phyloP scores from a whole-genome alignment of 2,888 invertebrate species.

The Himalopsyche kuldschensis region DNA sequence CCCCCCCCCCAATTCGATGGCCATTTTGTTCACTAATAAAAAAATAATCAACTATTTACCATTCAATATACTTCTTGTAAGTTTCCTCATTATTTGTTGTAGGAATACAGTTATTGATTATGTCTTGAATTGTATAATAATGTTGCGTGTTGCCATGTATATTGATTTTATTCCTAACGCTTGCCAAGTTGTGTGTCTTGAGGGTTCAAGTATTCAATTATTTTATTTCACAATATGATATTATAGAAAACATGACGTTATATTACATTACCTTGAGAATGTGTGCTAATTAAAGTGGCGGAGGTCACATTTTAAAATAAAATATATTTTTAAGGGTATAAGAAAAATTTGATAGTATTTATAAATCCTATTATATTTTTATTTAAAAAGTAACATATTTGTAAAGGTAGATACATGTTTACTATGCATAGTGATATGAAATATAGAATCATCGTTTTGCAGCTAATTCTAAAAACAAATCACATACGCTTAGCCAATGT shows the following conservation, averaged over 20 bases:
- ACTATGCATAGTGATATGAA: background rate
- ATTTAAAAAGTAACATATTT: background rate
- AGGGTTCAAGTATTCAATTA: background rate
- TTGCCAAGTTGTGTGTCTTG: background rate
- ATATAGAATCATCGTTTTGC: background rate
- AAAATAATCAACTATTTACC: background rate
- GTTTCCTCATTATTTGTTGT: no score
- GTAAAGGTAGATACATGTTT: background rate
- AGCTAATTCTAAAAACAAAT: background rate
- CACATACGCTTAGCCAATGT: background rate
- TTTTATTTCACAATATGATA: background rate
- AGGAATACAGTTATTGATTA: no score
- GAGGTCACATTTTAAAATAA: background rate
- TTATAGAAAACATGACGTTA: background rate
- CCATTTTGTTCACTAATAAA: no score
- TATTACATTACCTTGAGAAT: background rate
- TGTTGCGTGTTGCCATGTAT: background rate
- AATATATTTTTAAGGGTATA: background rate
- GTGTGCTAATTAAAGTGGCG: background rate
- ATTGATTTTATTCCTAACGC: background rate
- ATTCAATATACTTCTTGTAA: background rate
- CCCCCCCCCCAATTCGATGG: background rate
- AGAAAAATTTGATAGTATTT: background rate
- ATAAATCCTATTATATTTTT: background rate
- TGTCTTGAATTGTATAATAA: background rate